phyloP scores from a whole-genome alignment of 2,113 vertebrate genomes.

The Sarotherodon lohbergeri region DNA sequence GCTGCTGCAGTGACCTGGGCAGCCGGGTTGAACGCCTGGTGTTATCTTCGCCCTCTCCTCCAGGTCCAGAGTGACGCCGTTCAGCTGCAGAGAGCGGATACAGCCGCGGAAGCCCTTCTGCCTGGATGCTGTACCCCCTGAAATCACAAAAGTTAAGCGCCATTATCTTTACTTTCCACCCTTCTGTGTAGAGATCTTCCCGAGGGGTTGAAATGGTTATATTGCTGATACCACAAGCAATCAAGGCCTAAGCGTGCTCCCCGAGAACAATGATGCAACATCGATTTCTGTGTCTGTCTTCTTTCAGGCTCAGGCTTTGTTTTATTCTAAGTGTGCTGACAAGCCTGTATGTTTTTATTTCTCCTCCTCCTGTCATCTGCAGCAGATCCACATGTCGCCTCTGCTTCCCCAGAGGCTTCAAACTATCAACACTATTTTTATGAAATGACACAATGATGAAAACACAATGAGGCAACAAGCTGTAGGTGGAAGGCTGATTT shows the following conservation, averaged over 20 bases:
- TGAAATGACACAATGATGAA: constrained; percentile 14
- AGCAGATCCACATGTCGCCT: not conserved
- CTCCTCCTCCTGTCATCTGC: constrained; percentile 5
- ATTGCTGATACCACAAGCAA: not conserved
- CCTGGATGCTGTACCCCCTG: constrained; percentile 89
- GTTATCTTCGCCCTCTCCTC: constrained; percentile 88
- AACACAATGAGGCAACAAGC: not conserved
- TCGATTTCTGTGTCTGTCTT: not conserved
- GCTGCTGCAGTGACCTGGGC: constrained; percentile 90
- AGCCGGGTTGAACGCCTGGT: constrained; percentile 84
- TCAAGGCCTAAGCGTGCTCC: not conserved
- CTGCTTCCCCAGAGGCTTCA: not conserved
- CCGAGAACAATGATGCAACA: not conserved
- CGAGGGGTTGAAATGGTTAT: not conserved
- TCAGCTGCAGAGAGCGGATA: constrained; percentile 86
- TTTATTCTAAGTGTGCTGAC: not conserved
- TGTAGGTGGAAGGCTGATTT: not conserved
- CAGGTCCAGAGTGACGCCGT: constrained; percentile 84
- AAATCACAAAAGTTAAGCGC: not conserved
- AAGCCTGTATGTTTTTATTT: not conserved
- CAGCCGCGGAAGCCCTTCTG: constrained; percentile 92
- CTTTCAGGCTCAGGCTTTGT: not conserved
- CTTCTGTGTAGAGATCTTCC: not conserved
- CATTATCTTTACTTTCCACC: not conserved
- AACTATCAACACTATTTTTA: constrained; percentile 16